Percentiles rank a stretch among this genome's conserved stretches.
Conservation (phyloP, 1,140 invertebrate species). For the Luehdorfia chinensis region DNA sequence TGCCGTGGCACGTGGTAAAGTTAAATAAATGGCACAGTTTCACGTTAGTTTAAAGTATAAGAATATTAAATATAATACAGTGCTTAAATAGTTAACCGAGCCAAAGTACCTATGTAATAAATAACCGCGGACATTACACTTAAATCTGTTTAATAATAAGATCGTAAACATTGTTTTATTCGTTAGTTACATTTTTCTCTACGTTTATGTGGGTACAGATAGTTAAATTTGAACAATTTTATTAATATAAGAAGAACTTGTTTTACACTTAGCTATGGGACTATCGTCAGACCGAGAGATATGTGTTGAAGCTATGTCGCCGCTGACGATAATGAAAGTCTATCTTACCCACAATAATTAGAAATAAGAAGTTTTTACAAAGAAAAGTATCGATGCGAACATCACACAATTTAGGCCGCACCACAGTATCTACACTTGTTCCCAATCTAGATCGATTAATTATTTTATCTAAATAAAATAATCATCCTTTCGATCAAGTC, state of each 20-base stretch:
- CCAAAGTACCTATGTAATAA: no score
- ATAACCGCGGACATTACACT: no score
- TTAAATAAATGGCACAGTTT: conserved; percentile 76
- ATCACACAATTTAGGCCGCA: conserved; percentile 58
- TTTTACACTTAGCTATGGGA: conserved; percentile 28
- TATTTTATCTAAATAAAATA: conserved; percentile 70
- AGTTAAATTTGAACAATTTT: conserved; percentile 28
- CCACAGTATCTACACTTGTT: conserved; percentile 62
- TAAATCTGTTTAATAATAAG: no score
- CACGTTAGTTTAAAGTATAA: conserved; percentile 74
- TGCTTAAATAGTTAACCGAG: conserved; percentile 39
- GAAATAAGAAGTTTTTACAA: conserved; percentile 11
- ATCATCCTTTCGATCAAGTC: conserved; percentile 51
- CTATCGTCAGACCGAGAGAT: conserved; percentile 47
- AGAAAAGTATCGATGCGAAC: conserved; percentile 30
- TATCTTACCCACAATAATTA: conserved; percentile 5
- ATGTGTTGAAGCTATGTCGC: conserved; percentile 44
- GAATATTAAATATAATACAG: conserved; percentile 60
- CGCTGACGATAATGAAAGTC: conserved; percentile 16
- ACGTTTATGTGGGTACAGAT: conserved; percentile 1
- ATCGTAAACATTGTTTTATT: not conserved
- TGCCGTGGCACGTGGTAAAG: conserved; percentile 71
- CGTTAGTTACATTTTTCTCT: not conserved
- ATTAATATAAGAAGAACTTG: no score
- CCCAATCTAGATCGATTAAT: conserved; percentile 68